These are phyloP conservation scores for Anolis carolinensis DNA, from an alignment of 2,113 vertebrate genomes.

Conservation along the genomic window DNA sequence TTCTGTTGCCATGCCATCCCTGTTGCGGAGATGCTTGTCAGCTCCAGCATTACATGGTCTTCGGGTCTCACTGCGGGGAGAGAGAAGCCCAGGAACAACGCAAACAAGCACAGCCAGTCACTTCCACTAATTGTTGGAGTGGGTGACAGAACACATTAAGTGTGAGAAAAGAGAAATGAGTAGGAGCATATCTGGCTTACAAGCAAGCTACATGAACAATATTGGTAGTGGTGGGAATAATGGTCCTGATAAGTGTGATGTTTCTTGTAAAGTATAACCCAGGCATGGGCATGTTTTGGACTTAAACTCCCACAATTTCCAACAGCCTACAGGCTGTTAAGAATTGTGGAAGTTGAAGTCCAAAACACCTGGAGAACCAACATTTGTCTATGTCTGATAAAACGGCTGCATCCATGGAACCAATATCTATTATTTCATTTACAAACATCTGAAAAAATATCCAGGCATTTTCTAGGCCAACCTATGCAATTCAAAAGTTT, in stretches of 20 bases:
- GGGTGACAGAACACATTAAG: conserved; percentile 62
- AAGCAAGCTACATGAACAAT: conserved; percentile 33
- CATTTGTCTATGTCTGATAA: no score
- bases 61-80: conserved; percentile 64
- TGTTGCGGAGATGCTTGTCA: conserved; percentile 53
- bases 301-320: no score
- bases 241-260: no score
- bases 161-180: conserved; percentile 54
- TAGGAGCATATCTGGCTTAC: conserved; percentile 63
- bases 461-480: no score
- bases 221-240: background rate
- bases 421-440: no score
- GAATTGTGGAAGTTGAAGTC: no score
- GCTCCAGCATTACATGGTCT: conserved; percentile 65
- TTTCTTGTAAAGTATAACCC: background rate
- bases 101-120: conserved; percentile 63
- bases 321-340: no score
- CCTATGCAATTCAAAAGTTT: no score
- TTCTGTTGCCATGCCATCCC: background rate
- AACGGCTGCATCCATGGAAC: no score
- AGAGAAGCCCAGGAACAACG: conserved; percentile 63
- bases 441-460: no score
- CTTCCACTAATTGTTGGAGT: conserved; percentile 72
- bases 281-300: no score
- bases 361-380: no score